Evolutionary conservation across 2,888 invertebrate species (phyloP).

Genomic region (Athalia cordata): DNA sequence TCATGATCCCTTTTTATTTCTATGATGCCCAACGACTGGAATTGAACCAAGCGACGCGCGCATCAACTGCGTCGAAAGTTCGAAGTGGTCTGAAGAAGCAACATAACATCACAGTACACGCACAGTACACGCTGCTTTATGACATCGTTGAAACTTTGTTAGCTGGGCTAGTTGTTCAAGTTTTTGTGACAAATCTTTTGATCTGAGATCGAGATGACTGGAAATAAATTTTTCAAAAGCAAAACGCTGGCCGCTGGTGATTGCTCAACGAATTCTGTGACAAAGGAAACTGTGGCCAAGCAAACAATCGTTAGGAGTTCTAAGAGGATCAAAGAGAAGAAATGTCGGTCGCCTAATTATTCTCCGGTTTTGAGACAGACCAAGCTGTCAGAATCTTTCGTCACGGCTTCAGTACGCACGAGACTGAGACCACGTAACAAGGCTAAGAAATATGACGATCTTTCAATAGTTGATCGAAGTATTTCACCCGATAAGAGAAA

Average conservation of each 20-base stretch:
- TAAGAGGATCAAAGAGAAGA: slow-evolving; percentile 1
- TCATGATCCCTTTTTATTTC: neutral
- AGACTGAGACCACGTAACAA: slow-evolving; percentile 45
- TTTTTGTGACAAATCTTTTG: too few species aligned
- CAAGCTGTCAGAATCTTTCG: slow-evolving; percentile 38
- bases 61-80: neutral
- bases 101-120: too few species aligned
- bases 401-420: slow-evolving; percentile 1
- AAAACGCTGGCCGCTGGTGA: neutral
- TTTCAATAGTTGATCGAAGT: slow-evolving; percentile 33
- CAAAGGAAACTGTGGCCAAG: neutral
- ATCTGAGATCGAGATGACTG: neutral
- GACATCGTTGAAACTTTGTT: too few species aligned
- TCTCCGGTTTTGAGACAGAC: slow-evolving; percentile 9
- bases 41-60: neutral
- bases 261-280: neutral
- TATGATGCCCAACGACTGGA: too few species aligned
- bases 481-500: slow-evolving; percentile 29
- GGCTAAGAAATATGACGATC: slow-evolving; percentile 50
- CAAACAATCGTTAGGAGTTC: neutral
- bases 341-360: neutral
- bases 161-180: too few species aligned
- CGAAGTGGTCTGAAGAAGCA: neutral
- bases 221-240: slow-evolving; percentile 28
- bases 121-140: too few species aligned